Percentiles rank a stretch among this genome's conserved stretches.
These are phyloP conservation scores for Cyanocitta stelleri DNA, from an alignment of 2,113 vertebrate genomes.

Conservation along the genomic window DNA sequence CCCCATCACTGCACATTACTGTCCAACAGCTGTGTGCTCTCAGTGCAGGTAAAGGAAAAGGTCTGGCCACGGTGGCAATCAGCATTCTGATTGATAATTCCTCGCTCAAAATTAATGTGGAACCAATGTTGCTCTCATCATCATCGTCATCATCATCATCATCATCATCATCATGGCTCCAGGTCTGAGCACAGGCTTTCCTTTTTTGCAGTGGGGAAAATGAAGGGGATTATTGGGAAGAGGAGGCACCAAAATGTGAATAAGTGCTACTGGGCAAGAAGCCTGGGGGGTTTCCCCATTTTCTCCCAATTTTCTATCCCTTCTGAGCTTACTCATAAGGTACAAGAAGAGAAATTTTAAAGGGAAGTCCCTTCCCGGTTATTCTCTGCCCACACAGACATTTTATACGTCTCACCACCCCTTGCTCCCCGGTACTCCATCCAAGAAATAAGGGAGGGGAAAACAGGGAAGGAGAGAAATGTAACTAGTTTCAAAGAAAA, in stretches of 20 bases:
- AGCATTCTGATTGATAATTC: not conserved
- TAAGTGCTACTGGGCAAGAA: not conserved
- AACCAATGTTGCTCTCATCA: not conserved
- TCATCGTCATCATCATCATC: not conserved
- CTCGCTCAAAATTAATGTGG: not conserved
- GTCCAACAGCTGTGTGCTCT: accelerated
- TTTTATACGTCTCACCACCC: not conserved
- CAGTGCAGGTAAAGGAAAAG: not conserved
- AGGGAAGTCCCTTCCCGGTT: not conserved
- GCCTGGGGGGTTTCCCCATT: not conserved
- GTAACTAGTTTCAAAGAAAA: not conserved
- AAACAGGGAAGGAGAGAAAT: not conserved
- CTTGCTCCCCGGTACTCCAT: not conserved
- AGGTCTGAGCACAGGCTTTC: not conserved
- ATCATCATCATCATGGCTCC: not conserved
- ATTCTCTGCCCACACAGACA: not conserved
- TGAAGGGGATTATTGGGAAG: not conserved
- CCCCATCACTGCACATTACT: not conserved
- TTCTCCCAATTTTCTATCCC: not conserved
- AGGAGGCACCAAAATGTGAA: not conserved
- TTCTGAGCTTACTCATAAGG: not conserved
- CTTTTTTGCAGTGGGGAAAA: not conserved
- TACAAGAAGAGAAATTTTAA: not conserved
- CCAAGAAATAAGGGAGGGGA: not conserved
- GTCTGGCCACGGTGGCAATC: accelerated